phyloP scores from a whole-genome alignment of 1,140 invertebrate genomes.

The Drosophila chauvacae region DNA sequence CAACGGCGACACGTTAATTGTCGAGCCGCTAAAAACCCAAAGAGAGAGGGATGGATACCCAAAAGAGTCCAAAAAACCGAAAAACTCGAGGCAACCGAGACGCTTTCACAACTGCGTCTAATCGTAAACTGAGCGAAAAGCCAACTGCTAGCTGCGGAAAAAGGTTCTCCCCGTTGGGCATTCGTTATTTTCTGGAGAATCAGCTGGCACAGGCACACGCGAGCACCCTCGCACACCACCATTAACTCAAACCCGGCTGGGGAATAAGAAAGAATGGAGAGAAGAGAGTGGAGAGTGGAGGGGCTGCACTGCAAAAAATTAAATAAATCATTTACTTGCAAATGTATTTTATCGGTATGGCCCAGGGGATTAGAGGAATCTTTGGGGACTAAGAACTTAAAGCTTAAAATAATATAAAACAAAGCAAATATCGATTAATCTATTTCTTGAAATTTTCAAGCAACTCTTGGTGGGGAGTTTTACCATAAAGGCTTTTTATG shows the following conservation, averaged over 20 bases:
- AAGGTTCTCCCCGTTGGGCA: slow-evolving; percentile 48
- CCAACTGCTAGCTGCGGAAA: slow-evolving; percentile 12
- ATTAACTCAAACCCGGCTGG: slow-evolving; percentile 10
- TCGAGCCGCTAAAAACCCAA: slow-evolving; percentile 10
- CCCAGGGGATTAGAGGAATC: not conserved
- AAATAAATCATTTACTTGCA: not conserved
- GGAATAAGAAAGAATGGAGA: not conserved
- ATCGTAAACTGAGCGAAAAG: slow-evolving; percentile 58
- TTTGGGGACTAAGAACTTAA: not conserved
- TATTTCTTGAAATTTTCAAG: not conserved
- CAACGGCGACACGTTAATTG: slow-evolving; percentile 21
- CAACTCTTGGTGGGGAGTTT: not conserved
- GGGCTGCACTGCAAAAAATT: slow-evolving; percentile 7
- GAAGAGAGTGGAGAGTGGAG: not conserved
- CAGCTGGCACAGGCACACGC: slow-evolving; percentile 16
- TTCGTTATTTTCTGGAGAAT: slow-evolving; percentile 70
- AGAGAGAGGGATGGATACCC: slow-evolving; percentile 1
- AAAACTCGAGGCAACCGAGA: slow-evolving; percentile 8
- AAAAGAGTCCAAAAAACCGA: not conserved
- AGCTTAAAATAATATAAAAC: not conserved
- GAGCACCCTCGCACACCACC: slow-evolving; percentile 13
- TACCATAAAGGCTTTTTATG: not conserved
- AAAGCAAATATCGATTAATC: not conserved
- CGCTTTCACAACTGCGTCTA: slow-evolving; percentile 58
- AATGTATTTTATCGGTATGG: not conserved